phyloP scores from a whole-genome alignment of 2,113 vertebrate genomes.

The Meriones unguiculatus region DNA sequence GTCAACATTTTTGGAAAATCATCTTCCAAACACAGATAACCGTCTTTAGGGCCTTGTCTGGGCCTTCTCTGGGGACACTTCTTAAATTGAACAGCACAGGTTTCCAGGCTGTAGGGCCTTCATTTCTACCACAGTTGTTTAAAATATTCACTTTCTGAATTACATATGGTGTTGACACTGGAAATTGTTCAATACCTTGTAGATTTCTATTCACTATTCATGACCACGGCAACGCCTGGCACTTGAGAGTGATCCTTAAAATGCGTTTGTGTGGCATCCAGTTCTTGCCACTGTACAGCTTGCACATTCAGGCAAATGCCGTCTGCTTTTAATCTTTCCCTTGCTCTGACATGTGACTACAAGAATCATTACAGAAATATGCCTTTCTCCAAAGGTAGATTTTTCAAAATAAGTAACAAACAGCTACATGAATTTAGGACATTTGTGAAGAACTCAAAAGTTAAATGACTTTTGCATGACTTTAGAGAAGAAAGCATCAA shows the following conservation, averaged over 20 bases:
- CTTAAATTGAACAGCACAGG: neutral
- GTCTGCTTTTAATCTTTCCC: constrained; percentile 38
- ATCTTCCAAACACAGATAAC: constrained; percentile 19
- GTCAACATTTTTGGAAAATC: neutral
- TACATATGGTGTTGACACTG: neutral
- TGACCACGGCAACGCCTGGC: constrained; percentile 8
- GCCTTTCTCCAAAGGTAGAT: neutral
- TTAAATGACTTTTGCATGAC: constrained; percentile 27
- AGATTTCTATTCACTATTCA: constrained; percentile 31
- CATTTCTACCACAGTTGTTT: constrained; percentile 19
- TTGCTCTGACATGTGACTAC: neutral
- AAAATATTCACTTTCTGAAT: constrained; percentile 50
- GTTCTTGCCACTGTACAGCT: neutral
- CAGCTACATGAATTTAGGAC: neutral
- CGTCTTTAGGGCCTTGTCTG: neutral
- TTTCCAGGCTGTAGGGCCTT: neutral
- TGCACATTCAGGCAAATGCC: neutral
- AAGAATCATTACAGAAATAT: neutral
- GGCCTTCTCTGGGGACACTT: neutral
- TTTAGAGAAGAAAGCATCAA: constrained; percentile 1
- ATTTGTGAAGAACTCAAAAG: constrained; percentile 32
- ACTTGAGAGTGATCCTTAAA: constrained; percentile 42
- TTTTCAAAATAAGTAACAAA: constrained; percentile 38
- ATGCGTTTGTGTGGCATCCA: neutral
- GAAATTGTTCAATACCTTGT: constrained; percentile 8